A percentile compares a stretch with the other conserved stretches of the same genome.
phyloP scores from a whole-genome alignment of 1,140 invertebrate genomes.

The Teleopsis dalmanni region DNA sequence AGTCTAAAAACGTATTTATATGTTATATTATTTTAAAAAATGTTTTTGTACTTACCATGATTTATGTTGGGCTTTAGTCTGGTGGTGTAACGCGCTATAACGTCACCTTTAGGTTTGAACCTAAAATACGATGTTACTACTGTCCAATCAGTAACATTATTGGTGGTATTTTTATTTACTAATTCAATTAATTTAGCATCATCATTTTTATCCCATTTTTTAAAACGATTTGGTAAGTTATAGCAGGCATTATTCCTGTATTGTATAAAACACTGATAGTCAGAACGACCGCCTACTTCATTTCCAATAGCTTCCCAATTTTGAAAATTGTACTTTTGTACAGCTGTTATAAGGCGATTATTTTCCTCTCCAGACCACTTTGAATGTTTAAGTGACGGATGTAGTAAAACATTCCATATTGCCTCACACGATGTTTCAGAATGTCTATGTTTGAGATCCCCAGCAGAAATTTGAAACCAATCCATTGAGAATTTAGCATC shows the following conservation, averaged over 20 bases:
- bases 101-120: slow-evolving; percentile 53
- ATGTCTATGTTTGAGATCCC: slow-evolving; percentile 46
- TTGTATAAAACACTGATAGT: slow-evolving; percentile 60
- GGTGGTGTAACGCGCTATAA: slow-evolving; percentile 51
- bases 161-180: slow-evolving; percentile 50
- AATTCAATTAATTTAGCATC: slow-evolving; percentile 50
- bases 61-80: slow-evolving; percentile 41
- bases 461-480: slow-evolving; percentile 43
- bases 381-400: slow-evolving; percentile 56
- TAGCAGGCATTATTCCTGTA: slow-evolving; percentile 48
- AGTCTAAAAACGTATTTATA: slow-evolving; percentile 21
- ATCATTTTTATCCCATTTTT: slow-evolving; percentile 53
- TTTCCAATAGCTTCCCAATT: slow-evolving; percentile 58
- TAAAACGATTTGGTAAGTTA: slow-evolving; percentile 24
- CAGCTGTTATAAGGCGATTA: slow-evolving; percentile 45
- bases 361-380: slow-evolving; percentile 56
- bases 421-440: slow-evolving; percentile 49
- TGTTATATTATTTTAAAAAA: slow-evolving; percentile 1
- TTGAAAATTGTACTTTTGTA: slow-evolving; percentile 46
- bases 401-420: slow-evolving; percentile 61
- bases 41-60: slow-evolving; percentile 22
- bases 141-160: slow-evolving; percentile 58
- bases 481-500: slow-evolving; percentile 28
- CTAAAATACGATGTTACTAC: slow-evolving; percentile 53
- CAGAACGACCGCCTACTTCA: slow-evolving; percentile 50